Percentiles rank a stretch among this genome's conserved stretches.
phyloP scores from a whole-genome alignment of 2,113 vertebrate species.

The Rafetus swinhoei region DNA sequence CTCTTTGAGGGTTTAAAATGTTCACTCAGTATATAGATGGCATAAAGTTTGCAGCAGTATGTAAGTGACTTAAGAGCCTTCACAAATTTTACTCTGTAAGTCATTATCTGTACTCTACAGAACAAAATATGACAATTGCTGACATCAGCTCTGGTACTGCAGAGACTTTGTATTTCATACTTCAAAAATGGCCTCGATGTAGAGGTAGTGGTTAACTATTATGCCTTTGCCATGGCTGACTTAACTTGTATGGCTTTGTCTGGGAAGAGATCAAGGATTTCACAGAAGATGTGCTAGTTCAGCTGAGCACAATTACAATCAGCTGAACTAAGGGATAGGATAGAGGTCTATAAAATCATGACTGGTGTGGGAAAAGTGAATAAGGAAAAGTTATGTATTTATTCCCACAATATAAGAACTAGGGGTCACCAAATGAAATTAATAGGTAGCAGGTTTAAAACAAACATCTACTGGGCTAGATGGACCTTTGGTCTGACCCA shows the following conservation, averaged over 20 bases:
- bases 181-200: background rate
- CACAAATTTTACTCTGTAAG: background rate
- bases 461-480: no score
- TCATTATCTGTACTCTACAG: background rate
- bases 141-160: background rate
- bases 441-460: no score
- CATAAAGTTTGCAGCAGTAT: background rate
- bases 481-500: no score
- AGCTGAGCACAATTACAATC: conserved; percentile 51
- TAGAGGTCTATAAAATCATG: no score
- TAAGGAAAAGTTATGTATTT: no score
- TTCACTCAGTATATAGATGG: background rate
- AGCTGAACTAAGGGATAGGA: background rate
- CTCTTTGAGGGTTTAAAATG: no score
- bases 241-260: conserved; percentile 14
- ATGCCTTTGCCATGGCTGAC: background rate
- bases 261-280: conserved; percentile 24
- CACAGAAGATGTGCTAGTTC: conserved; percentile 37
- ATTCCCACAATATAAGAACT: no score
- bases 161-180: background rate
- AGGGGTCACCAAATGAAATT: no score
- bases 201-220: conserved; percentile 9
- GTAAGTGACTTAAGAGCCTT: background rate
- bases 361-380: no score
- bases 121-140: conserved; percentile 7